A percentile compares a stretch with the other conserved stretches of the same genome.
Evolutionary conservation across 2,888 invertebrate genomes (phyloP).

Genomic region (Resseliella maxima): DNA sequence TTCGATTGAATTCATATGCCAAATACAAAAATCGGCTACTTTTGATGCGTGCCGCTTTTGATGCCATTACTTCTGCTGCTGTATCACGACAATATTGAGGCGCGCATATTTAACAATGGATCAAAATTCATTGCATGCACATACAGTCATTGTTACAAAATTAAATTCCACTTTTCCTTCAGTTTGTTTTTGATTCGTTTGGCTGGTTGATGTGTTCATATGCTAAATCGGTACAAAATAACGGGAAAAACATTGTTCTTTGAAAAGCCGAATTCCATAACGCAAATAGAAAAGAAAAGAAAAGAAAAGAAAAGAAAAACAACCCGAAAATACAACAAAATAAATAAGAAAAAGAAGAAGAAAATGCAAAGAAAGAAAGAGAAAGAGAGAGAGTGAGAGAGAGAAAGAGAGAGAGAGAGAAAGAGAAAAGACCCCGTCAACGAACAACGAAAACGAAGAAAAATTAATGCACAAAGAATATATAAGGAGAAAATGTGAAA

Average conservation of each 20-base stretch:
- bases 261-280: constrained; percentile 11
- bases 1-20: constrained; percentile 45
- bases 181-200: constrained; percentile 25
- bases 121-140: constrained; percentile 51
- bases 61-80: neutral
- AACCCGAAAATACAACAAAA: neutral
- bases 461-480: constrained; percentile 47
- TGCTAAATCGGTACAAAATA: constrained; percentile 14
- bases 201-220: neutral
- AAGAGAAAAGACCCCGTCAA: too few species aligned
- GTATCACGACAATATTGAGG: neutral
- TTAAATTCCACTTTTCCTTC: constrained; percentile 41
- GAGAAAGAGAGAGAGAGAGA: too few species aligned
- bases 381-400: too few species aligned
- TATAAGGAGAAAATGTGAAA: constrained; percentile 6
- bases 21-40: neutral
- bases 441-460: neutral
- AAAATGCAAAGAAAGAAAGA: too few species aligned
- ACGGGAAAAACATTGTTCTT: neutral
- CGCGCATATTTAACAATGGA: constrained; percentile 41
- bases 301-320: too few species aligned
- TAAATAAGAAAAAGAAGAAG: too few species aligned
- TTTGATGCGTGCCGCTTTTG: too few species aligned
- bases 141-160: constrained; percentile 43
- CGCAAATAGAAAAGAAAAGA: neutral